Percentiles rank a stretch among this genome's conserved stretches.
phyloP scores from a whole-genome alignment of 1,140 invertebrate species.

The Bombus difficillimus region DNA sequence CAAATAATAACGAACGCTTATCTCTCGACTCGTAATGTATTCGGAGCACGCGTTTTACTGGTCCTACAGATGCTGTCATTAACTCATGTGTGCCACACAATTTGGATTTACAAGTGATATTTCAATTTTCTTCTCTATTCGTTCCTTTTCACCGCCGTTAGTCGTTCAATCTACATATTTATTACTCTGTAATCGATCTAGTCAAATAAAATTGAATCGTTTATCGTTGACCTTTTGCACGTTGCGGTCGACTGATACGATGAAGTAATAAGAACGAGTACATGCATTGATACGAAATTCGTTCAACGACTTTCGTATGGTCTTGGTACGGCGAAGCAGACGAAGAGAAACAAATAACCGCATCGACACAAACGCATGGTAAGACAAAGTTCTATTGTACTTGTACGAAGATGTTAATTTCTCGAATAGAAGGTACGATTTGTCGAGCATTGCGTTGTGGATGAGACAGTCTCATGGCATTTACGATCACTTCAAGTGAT shows the following conservation, averaged over 20 bases:
- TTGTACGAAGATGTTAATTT: conserved; percentile 23
- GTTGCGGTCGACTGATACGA: background rate
- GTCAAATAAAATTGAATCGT: background rate
- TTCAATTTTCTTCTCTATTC: conserved; percentile 26
- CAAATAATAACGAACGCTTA: conserved; percentile 63
- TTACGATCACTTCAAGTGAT: conserved; percentile 52
- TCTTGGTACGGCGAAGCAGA: background rate
- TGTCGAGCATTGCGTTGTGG: conserved; percentile 5
- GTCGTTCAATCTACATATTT: background rate
- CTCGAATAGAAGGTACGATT: conserved; percentile 17
- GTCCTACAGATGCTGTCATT: conserved; percentile 39
- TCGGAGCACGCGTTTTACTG: conserved; percentile 65
- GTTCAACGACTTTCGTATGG: background rate
- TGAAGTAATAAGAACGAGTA: background rate
- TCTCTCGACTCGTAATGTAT: conserved; percentile 58
- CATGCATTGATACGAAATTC: background rate
- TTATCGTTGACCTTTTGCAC: background rate
- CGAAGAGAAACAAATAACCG: background rate
- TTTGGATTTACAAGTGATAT: conserved; percentile 38
- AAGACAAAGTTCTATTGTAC: background rate
- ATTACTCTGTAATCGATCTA: background rate
- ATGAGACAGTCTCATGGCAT: conserved; percentile 41
- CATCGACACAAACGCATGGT: background rate
- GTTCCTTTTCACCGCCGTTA: too few relatives aligned
- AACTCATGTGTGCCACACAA: conserved; percentile 28